These are phyloP conservation scores for Dicyrtoma fusca DNA, from an alignment of 2,888 invertebrate species.

Conservation along the genomic window DNA sequence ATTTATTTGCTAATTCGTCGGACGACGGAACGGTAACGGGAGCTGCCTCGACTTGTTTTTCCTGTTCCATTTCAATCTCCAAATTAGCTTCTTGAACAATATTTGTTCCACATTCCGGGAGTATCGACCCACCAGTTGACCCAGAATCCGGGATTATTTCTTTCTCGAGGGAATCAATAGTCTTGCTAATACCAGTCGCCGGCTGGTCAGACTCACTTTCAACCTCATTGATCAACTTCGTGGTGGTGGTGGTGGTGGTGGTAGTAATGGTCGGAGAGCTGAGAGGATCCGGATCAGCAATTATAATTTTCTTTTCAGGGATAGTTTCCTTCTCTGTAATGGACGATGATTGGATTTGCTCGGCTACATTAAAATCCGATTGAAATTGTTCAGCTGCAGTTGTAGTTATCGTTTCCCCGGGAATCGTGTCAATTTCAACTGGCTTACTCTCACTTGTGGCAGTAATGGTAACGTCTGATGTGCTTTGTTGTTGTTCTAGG, in stretches of 20 bases:
- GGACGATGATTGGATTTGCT: not conserved
- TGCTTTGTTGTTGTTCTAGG: not conserved
- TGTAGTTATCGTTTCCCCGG: not conserved
- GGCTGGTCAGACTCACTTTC: not conserved
- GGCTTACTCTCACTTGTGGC: not conserved
- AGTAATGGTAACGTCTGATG: not conserved
- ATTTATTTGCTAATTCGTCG: slow-evolving; percentile 30
- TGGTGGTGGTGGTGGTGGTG: no score
- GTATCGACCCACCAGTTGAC: slow-evolving; percentile 24
- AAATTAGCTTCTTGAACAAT: slow-evolving; percentile 1
- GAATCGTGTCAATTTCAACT: not conserved
- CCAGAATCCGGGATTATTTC: slow-evolving; percentile 5
- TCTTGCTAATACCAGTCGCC: not conserved
- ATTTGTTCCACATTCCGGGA: not conserved
- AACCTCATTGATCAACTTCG: no score
- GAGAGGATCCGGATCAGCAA: no score
- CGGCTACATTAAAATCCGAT: not conserved
- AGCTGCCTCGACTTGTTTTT: slow-evolving; percentile 5
- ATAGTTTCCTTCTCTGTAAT: no score
- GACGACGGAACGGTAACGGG: not conserved
- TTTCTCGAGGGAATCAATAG: not conserved
- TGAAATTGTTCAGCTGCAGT: not conserved
- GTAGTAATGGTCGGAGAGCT: no score
- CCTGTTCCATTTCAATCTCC: slow-evolving; percentile 7
- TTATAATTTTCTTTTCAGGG: no score